Base-by-base conservation (phyloP, 2,113 vertebrate species). In the Rousettus leschenaultii region DNA sequence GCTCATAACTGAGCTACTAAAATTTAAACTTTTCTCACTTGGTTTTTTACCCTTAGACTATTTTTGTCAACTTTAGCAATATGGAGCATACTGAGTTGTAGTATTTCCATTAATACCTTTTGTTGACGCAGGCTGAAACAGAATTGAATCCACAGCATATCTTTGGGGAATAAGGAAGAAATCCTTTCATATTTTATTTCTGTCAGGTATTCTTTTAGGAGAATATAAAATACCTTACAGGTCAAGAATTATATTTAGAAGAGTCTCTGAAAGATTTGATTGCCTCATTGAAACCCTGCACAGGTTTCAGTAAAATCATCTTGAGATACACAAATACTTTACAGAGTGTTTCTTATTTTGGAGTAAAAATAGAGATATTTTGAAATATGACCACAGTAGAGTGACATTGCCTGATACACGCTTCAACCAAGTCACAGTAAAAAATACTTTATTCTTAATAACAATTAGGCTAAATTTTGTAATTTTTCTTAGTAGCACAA, bases 171-270 rank as follows among this genome's bases (percentile, higher is more conserved):
- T 40, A 68, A 90, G 33, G 0, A 21, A 92, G 83, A 98, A 97
- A 97, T 89, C 75, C 86, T 88, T 97, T 96, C 96, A 85, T 53
- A 83, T 95, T 97, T 97, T 96, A 96, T 88, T 97, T 93, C 95
- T 97, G 91, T 79, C 63, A 96, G 59, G 82, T 83, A 75, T 92
- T 65, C 59, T 98, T 96, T 85, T 94, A 97, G 93, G 71, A 97
- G 19, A 96, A 96, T 95, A 59, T 88, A 66, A 91, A 97, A 96
- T 96, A 95, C 89, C 70, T 90, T 91, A 51, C 77, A 96, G 93
- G 80, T 78, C 78, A 96, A 91, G 70, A 97, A 94, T 96, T 94
- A 88, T 86, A 65, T 97, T 96, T 91, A 74, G 88, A 96, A 92
- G 19, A 89, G 28, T 96, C 95, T 97, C 97, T 88, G 78, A 89